Conservation (phyloP, 2,888 invertebrate species). For the Ashinkailepas kermadecensis region DNA sequence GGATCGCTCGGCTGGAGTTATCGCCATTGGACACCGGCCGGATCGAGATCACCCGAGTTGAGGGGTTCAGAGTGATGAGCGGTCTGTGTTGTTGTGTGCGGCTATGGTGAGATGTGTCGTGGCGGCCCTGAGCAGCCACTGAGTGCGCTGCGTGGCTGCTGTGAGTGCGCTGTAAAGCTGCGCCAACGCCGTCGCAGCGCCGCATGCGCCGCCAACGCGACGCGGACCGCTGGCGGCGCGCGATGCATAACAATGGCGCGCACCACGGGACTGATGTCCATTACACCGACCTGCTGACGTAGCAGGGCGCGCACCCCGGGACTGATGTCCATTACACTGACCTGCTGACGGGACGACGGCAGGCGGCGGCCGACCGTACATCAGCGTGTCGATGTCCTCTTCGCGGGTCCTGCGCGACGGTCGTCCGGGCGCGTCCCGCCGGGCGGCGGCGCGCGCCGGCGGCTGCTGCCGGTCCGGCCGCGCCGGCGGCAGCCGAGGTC, state of each 20-base stretch:
- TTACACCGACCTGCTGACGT: no score
- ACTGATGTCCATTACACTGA: neutral
- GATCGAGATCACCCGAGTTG: neutral
- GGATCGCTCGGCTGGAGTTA: neutral
- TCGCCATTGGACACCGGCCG: neutral
- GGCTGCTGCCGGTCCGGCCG: neutral
- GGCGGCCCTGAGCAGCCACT: no score
- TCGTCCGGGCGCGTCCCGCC: neutral
- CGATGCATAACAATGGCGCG: neutral
- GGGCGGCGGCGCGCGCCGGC: neutral
- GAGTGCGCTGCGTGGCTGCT: no score
- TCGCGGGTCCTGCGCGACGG: slow-evolving; percentile 33
- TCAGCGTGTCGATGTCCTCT: slow-evolving; percentile 38
- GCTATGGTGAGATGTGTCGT: no score
- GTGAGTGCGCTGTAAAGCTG: no score
- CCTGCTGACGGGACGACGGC: neutral
- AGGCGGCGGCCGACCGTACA: slow-evolving; percentile 35
- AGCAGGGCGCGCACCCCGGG: no score
- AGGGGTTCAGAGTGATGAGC: no score
- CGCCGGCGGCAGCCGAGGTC: neutral
- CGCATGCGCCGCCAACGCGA: no score
- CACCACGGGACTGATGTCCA: no score
- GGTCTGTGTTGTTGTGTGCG: no score
- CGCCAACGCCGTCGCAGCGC: no score
- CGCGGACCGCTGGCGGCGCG: neutral